These are phyloP conservation scores for Parthenolecanium corni DNA, from an alignment of 2,888 invertebrate genomes.

Conservation along the genomic window DNA sequence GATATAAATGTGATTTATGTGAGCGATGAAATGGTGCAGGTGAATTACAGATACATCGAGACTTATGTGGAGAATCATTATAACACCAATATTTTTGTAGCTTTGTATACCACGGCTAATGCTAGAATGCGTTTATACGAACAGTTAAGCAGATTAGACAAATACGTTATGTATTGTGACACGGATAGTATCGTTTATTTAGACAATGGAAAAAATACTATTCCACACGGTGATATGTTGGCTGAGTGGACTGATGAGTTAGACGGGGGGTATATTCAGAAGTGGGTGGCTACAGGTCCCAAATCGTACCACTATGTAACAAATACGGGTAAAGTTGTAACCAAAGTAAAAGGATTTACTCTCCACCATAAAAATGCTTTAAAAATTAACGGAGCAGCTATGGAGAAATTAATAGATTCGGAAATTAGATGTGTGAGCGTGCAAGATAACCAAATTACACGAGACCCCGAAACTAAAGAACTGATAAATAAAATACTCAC, in stretches of 20 bases:
- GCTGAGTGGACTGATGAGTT: too few relatives aligned
- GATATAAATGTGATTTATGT: constrained; percentile 11
- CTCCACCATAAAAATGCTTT: constrained; percentile 2
- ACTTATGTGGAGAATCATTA: constrained; percentile 7
- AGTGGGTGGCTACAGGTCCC: not conserved
- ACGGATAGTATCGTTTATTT: too few relatives aligned
- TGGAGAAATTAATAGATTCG: too few relatives aligned
- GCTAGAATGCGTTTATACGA: constrained; percentile 9
- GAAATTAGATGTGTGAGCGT: not conserved
- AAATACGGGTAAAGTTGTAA: constrained; percentile 5
- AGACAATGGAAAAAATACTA: too few relatives aligned
- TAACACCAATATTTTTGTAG: constrained; percentile 14
- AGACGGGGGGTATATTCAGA: not conserved
- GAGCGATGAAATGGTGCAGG: constrained; percentile 1
- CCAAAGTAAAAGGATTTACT: too few relatives aligned
- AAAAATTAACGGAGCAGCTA: not conserved
- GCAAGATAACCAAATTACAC: not conserved
- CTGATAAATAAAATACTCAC: constrained; percentile 2
- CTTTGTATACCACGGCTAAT: constrained; percentile 10
- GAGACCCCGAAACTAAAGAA: constrained; percentile 1
- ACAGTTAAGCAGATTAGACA: constrained; percentile 1
- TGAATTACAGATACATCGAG: constrained; percentile 15
- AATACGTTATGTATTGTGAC: not conserved
- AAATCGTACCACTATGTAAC: too few relatives aligned
- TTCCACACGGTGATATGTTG: too few relatives aligned